A percentile compares a stretch with the other conserved stretches of the same genome.
Conservation (phyloP, 1,140 invertebrate species). For the Drosophila lacertosa region DNA sequence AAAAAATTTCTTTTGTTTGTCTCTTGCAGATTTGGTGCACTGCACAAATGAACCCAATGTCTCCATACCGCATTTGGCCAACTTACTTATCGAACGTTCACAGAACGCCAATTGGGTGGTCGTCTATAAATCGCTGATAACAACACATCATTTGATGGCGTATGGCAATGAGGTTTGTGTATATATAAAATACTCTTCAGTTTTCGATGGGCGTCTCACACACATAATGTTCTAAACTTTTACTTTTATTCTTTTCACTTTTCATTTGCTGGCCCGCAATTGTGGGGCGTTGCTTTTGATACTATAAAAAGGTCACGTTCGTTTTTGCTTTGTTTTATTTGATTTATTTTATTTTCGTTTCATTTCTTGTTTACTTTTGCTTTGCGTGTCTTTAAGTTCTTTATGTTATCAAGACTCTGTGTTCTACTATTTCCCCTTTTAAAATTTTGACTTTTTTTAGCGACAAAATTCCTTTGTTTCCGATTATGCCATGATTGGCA, state of each 20-base stretch:
- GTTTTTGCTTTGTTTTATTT: conserved; percentile 30
- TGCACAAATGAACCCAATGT: conserved; percentile 99
- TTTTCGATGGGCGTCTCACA: conserved; percentile 5
- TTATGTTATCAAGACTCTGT: conserved; percentile 28
- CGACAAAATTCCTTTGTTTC: conserved; percentile 17
- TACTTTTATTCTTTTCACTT: conserved; percentile 36
- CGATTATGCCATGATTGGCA: background rate
- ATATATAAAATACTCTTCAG: conserved; percentile 9
- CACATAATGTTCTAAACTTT: background rate
- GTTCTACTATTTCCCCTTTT: conserved; percentile 21
- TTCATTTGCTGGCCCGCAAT: conserved; percentile 26
- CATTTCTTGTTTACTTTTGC: conserved; percentile 12
- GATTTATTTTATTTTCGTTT: conserved; percentile 24
- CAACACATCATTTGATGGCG: conserved; percentile 99
- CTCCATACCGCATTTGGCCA: conserved; percentile 99
- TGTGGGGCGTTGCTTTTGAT: conserved; percentile 29
- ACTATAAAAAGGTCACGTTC: conserved; percentile 31
- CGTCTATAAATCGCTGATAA: conserved; percentile 99
- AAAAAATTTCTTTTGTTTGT: conserved; percentile 12
- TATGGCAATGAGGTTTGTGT: conserved; percentile 98
- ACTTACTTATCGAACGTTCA: conserved; percentile 98
- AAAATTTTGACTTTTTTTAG: conserved; percentile 19
- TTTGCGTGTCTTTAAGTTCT: conserved; percentile 33
- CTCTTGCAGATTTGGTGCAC: conserved; percentile 95
- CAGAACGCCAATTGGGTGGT: conserved; percentile 99